Evolutionary conservation across 1,140 invertebrate genomes (phyloP), one percentile per base, ranked within the genome.

Genomic region (Drosophila elegans): DNA sequence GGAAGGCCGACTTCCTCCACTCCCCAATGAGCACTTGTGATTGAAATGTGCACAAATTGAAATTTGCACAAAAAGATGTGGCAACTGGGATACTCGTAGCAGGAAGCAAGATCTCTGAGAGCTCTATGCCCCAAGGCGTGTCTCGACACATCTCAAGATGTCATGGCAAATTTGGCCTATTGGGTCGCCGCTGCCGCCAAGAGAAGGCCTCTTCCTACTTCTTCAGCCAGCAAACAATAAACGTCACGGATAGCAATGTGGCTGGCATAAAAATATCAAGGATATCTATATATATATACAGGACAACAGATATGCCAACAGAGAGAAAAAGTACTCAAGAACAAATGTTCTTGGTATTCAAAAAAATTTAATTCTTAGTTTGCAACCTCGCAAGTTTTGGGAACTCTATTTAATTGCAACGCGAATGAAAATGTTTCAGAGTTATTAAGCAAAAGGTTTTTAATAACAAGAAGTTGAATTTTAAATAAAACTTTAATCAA

Each of bases 21-120:
- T 76, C 73, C 74, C 73, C 72, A 75, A 75, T 76, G 63, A 72
- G 83, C 79, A 88, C 62, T 79, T 64, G 75, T 88, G 83, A 86
- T 86, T 86, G 83, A 86, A 86, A 86, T 88, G 83, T 88, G 82
- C 75, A 86, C 83, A 86, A 86, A 88, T 86, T 88, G 83, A 86
- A 86, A 86, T 83, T 86, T 86, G 67, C 75, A 59, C 68, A 71
- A 71, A 71, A 69, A 66, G 61, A 61, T 67, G 48, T 45, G 38
- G 45, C 57, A 68, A 34, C 29, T 32, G 49, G 13, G 44, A 66
- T 27, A 25, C 41, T 52, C 32, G n/a, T 48, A 27, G 25, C 62
- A 48, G 25, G 59, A 66, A 64, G 60, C 62, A 39, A 66, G 59
- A 51, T 51, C 48, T 51, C 48, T n/a, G 29, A 51, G 48, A 51